Conservation (phyloP, 2,797 vertebrate species). For the Myotis daubentonii region DNA sequence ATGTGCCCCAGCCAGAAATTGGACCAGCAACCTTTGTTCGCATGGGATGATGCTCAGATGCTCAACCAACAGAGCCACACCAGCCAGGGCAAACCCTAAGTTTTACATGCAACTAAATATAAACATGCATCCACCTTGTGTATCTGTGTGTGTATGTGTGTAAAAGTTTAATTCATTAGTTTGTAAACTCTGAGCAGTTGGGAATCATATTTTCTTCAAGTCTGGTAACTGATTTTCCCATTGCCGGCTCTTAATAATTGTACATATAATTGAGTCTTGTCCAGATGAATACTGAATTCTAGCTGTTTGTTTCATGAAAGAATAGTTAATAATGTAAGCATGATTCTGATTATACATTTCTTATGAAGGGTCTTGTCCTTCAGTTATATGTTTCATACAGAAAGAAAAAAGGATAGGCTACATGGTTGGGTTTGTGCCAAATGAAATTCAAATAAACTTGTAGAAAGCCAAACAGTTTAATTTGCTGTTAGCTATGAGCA, state of each 20-base stretch:
- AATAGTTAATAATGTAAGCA: neutral
- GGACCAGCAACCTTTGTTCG: neutral
- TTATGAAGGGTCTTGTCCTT: neutral
- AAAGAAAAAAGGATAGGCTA: neutral
- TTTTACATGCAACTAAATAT: neutral
- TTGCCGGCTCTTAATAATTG: neutral
- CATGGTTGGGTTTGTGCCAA: neutral
- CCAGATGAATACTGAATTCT: neutral
- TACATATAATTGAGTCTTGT: neutral
- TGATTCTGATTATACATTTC: slow-evolving; percentile 7
- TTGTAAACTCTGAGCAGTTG: neutral
- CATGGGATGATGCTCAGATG: neutral
- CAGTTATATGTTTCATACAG: neutral
- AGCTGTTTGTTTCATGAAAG: slow-evolving; percentile 8
- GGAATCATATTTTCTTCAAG: neutral
- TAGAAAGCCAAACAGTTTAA: slow-evolving; percentile 31
- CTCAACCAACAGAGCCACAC: neutral
- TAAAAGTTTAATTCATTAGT: neutral
- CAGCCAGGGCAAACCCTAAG: neutral
- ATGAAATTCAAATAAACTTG: slow-evolving; percentile 26
- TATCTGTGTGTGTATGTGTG: neutral
- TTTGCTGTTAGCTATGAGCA: neutral
- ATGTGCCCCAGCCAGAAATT: neutral
- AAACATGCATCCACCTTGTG: neutral
- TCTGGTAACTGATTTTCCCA: neutral